These are phyloP conservation scores for Anhinga rufa DNA, from an alignment of 2,113 vertebrate genomes.

Conservation along the genomic window DNA sequence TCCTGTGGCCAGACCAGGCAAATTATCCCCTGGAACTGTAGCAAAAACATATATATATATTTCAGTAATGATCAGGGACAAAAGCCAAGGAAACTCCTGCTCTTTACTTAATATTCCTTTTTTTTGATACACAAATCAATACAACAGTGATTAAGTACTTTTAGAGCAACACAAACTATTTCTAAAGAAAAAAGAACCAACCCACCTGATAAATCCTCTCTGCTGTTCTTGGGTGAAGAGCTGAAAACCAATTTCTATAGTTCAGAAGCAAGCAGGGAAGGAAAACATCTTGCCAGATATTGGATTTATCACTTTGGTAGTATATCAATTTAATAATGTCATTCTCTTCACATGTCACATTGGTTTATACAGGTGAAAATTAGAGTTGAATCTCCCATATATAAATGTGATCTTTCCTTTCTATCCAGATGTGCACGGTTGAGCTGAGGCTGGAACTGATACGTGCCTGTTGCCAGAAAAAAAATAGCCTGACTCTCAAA, in stretches of 20 bases:
- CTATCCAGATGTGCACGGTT: neutral
- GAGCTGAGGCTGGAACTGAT: neutral
- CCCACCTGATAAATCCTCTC: neutral
- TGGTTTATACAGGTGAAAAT: constrained; percentile 64
- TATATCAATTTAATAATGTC: constrained; percentile 58
- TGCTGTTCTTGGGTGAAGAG: neutral
- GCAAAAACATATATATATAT: neutral
- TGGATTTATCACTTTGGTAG: constrained; percentile 56
- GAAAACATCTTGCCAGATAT: constrained; percentile 54
- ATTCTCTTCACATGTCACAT: constrained; percentile 55
- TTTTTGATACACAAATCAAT: neutral
- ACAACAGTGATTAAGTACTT: neutral
- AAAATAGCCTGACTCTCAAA: neutral
- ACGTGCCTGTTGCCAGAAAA: neutral
- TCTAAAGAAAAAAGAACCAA: neutral
- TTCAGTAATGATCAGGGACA: neutral
- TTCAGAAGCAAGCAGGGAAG: constrained; percentile 42
- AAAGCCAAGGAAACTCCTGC: neutral
- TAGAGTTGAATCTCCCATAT: constrained; percentile 28
- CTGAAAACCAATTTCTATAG: constrained; percentile 45
- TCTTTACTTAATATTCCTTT: neutral
- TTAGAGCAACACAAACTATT: neutral
- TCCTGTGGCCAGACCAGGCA: neutral
- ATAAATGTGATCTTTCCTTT: constrained; percentile 13
- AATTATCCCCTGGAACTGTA: neutral